Percentiles rank a stretch among this genome's conserved stretches.
These are phyloP conservation scores for Dipus sagitta DNA, from an alignment of 2,797 vertebrate genomes.

Conservation along the genomic window DNA sequence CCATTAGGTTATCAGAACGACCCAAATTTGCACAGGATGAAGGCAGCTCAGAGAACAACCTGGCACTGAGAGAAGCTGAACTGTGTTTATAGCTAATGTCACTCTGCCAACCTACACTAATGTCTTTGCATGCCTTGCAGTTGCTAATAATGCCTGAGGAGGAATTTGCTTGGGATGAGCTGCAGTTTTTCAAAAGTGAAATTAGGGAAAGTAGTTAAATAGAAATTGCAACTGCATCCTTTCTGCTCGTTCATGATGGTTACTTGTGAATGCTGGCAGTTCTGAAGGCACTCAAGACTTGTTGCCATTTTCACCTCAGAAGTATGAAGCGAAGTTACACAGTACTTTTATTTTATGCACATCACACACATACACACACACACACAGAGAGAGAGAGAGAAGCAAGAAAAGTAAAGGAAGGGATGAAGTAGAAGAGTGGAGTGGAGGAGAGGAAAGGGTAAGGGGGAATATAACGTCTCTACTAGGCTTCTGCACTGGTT, in stretches of 20 bases:
- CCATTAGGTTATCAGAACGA: not conserved
- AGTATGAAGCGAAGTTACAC: conserved; percentile 18
- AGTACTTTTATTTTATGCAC: not conserved
- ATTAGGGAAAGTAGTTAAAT: not conserved
- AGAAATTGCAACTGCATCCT: not conserved
- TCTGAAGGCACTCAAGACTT: not conserved
- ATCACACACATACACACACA: not conserved
- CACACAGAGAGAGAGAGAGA: no score
- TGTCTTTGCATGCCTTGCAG: not conserved
- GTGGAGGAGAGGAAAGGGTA: not conserved
- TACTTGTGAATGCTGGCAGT: conserved; percentile 30
- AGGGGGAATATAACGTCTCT: not conserved
- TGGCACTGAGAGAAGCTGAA: not conserved
- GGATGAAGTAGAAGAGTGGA: no score
- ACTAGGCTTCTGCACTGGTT: not conserved
- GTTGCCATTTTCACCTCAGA: not conserved
- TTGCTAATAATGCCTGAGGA: not conserved
- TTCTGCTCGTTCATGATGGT: not conserved
- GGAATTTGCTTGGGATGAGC: not conserved
- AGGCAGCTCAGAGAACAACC: not conserved
- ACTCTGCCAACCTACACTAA: not conserved
- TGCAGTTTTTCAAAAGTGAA: not conserved
- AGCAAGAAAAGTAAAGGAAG: not conserved
- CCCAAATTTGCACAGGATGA: not conserved
- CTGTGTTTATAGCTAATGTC: not conserved